Base-by-base conservation (phyloP, 2,888 invertebrate species). In the Hirudinaria manillensis region DNA sequence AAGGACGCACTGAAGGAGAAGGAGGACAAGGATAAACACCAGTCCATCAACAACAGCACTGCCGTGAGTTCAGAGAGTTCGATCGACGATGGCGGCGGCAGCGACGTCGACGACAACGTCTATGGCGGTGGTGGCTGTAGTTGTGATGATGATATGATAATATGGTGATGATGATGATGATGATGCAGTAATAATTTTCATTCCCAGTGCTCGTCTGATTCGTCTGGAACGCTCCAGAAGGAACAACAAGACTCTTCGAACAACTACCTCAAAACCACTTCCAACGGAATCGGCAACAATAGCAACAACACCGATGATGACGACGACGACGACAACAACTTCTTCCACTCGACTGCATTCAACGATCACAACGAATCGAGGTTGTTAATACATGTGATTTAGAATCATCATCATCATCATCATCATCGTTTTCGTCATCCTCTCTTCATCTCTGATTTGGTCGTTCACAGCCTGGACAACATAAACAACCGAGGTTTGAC, bases 1-100 rank as follows among this genome's bases (percentile, higher is more conserved):
- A 83, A 81, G 75, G 81, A 81, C 84, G 93, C 92, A 1, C 29
- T 55, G n/a, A 56, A 61, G 29, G 65, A 61, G 61, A 68, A 68
- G 16, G 68, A 68, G n/a, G 68, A 68, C n/a, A 68, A 68, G 13
- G 36, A 68, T 3, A 68, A 36, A n/a, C 7, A 36, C 65, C 34
- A 73, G 55, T 36, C 56, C 13, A 24, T 36, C 73, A 73, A 27
- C 73, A 65, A 27, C 56, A 72, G 34, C 55, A 72, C 2, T 27
- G 24, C 32, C n/a, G 72, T 36, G 27, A 32, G 38, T 21, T 29
- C 27, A n/a, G 4, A 24, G 36, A 55, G 32, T 34, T 24, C 53
- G 24, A 72, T 55, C 13, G 61, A n/a, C n/a, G 27, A 27, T 56
- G 61, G 6, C 13, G 61, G 13, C 61, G 61, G 13, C n/a, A 13